Conservation (phyloP, 2,797 vertebrate genomes). For the Lagorchestes hirsutus region DNA sequence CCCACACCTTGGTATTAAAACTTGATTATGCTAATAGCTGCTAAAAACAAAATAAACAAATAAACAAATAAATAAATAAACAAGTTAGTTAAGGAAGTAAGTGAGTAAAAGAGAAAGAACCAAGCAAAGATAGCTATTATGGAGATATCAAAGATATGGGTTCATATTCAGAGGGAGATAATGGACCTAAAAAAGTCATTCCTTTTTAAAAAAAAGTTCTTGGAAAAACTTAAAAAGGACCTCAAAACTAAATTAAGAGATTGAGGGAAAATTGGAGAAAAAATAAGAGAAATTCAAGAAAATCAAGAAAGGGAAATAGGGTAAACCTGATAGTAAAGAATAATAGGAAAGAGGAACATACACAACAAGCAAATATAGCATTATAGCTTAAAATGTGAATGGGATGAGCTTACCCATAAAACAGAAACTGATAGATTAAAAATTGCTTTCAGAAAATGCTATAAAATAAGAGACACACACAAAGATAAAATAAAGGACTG, state of each 20-base stretch:
- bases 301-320: too few relatives aligned
- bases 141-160: neutral
- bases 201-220: neutral
- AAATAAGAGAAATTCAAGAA: too few relatives aligned
- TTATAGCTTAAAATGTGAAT: neutral
- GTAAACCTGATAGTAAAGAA: neutral
- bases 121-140: neutral
- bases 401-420: neutral
- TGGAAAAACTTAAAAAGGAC: too few relatives aligned
- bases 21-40: neutral
- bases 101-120: neutral
- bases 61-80: neutral
- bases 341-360: neutral
- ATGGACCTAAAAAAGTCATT: neutral
- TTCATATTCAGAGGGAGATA: neutral
- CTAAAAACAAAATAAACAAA: neutral
- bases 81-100: neutral
- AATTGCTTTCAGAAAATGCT: neutral
- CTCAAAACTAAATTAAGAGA: too few relatives aligned
- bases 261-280: too few relatives aligned
- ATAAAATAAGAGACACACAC: neutral
- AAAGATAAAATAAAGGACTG: neutral
- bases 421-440: neutral
- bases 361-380: neutral
- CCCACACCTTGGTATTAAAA: rapidly evolving